These are phyloP conservation scores for Protonemura montana DNA, from an alignment of 2,888 invertebrate species.

Conservation along the genomic window DNA sequence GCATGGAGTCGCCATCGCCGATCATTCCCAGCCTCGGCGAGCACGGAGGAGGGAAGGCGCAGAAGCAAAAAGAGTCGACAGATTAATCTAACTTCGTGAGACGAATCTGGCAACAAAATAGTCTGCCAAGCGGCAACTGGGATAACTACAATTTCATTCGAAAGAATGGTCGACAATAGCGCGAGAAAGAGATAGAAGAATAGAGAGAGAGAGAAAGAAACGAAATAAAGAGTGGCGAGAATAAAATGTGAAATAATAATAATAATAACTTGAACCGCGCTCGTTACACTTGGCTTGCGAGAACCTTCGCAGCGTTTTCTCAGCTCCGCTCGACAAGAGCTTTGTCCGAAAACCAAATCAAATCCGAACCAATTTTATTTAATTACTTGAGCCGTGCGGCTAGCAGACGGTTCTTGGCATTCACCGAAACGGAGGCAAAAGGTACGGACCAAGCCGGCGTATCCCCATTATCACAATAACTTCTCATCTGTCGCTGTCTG, in stretches of 20 bases:
- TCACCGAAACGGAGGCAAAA: conserved; percentile 13
- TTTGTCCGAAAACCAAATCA: conserved; percentile 33
- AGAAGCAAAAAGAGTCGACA: neutral
- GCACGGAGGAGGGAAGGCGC: neutral
- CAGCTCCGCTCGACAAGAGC: conserved; percentile 16
- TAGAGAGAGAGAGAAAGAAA: neutral
- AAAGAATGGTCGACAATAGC: neutral
- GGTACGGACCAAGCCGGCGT: neutral
- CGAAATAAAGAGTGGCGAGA: neutral
- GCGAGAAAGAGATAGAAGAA: neutral
- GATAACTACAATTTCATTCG: neutral
- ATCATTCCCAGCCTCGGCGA: neutral
- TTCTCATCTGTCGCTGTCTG: too few relatives aligned
- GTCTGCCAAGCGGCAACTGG: neutral
- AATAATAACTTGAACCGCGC: neutral
- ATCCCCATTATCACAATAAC: neutral
- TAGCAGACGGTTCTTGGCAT: neutral
- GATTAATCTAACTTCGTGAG: conserved; percentile 31
- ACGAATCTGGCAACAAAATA: conserved; percentile 32
- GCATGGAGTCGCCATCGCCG: neutral
- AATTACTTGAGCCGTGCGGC: conserved; percentile 1
- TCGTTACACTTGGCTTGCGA: neutral
- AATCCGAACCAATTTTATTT: conserved; percentile 18
- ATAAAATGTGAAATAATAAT: conserved; percentile 7
- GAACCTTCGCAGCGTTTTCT: conserved; percentile 34